phyloP scores from a whole-genome alignment of 2,113 vertebrate species.

The Ptychochromis oligacanthus region DNA sequence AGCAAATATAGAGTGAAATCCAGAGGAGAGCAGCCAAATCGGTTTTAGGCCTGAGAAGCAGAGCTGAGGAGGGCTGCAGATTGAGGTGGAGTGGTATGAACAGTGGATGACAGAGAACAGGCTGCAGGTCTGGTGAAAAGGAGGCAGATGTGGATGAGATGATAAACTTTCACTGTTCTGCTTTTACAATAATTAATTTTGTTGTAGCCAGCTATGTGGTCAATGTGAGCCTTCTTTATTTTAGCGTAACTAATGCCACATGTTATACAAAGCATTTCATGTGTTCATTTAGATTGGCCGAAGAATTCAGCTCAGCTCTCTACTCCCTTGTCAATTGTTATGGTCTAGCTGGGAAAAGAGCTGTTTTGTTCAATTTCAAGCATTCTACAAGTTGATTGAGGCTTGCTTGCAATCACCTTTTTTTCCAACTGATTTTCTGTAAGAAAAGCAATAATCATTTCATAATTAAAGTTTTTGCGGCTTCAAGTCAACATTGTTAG shows the following conservation, averaged over 20 bases:
- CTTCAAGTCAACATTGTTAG: conserved; percentile 35
- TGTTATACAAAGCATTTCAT: not conserved
- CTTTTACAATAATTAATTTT: not conserved
- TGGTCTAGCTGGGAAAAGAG: not conserved
- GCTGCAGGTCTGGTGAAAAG: not conserved
- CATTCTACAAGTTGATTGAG: conserved; percentile 23
- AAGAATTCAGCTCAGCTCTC: not conserved
- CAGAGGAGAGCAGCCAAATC: not conserved
- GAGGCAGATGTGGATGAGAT: not conserved
- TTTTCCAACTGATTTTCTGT: not conserved
- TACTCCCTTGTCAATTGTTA: not conserved
- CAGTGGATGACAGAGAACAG: too few relatives aligned
- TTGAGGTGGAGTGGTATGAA: not conserved
- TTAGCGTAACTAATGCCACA: too few relatives aligned
- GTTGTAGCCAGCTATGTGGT: too few relatives aligned
- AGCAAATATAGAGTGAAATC: not conserved
- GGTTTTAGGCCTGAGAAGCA: not conserved
- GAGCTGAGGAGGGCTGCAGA: not conserved
- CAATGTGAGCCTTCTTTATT: too few relatives aligned
- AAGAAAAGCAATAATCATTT: conserved; percentile 30
- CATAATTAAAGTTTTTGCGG: conserved; percentile 42
- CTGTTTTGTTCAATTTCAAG: conserved; percentile 9
- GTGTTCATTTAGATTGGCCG: not conserved
- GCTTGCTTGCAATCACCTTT: not conserved
- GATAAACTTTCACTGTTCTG: not conserved